These are phyloP conservation scores for Dione juno DNA, from an alignment of 2,888 invertebrate genomes.

Conservation along the genomic window DNA sequence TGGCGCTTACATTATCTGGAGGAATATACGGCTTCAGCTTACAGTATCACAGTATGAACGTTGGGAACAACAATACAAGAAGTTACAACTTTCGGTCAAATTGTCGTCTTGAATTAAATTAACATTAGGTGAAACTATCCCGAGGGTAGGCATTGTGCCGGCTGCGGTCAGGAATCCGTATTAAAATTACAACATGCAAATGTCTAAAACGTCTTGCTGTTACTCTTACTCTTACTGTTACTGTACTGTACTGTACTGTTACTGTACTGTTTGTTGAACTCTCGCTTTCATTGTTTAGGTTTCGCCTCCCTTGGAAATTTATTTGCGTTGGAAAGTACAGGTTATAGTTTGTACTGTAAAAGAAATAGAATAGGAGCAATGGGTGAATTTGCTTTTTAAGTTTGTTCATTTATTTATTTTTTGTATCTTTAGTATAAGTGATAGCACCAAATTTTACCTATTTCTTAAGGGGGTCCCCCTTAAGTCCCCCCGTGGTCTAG, in stretches of 20 bases:
- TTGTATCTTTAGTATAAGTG: too few species aligned
- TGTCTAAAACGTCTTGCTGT: conserved; percentile 66
- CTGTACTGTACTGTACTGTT: too few species aligned
- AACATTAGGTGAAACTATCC: conserved; percentile 80
- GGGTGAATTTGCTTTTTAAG: too few species aligned
- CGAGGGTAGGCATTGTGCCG: conserved; percentile 61
- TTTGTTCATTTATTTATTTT: too few species aligned
- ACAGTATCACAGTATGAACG: conserved; percentile 52
- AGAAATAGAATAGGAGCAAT: too few species aligned
- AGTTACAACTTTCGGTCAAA: conserved; percentile 73
- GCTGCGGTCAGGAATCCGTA: conserved; percentile 75
- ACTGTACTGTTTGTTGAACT: conserved; percentile 58
- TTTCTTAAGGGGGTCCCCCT: too few species aligned
- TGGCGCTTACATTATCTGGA: too few species aligned
- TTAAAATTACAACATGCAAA: conserved; percentile 82
- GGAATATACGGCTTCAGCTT: too few species aligned
- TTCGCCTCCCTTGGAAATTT: neutral
- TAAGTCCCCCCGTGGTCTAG: too few species aligned
- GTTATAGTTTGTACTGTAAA: neutral
- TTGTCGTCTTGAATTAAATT: conserved; percentile 81
- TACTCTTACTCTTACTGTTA: too few species aligned
- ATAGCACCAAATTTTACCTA: too few species aligned
- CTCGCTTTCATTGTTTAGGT: conserved; percentile 42
- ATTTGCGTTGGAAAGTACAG: neutral
- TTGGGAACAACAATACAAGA: conserved; percentile 64